phyloP scores from a whole-genome alignment of 2,888 invertebrate genomes.

The Lamproptera curius region DNA sequence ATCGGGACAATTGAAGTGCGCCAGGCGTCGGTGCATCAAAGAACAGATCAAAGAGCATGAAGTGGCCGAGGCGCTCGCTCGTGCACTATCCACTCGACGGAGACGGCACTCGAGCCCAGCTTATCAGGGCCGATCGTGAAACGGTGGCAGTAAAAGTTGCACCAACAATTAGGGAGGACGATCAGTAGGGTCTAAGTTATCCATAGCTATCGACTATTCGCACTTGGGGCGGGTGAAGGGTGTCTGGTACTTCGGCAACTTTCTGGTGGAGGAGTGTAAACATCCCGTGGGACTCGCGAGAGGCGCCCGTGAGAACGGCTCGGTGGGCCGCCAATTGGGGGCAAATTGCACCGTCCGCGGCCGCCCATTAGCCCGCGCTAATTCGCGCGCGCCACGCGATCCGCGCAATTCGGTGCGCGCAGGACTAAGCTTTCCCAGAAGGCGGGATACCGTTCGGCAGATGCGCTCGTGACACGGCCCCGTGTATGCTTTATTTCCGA shows the following conservation, averaged over 20 bases:
- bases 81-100: slow-evolving; percentile 50
- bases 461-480: slow-evolving; percentile 74
- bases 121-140: slow-evolving; percentile 65
- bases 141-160: slow-evolving; percentile 71
- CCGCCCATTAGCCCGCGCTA: slow-evolving; percentile 69
- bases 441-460: slow-evolving; percentile 72
- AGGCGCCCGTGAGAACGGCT: slow-evolving; percentile 65
- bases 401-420: slow-evolving; percentile 56
- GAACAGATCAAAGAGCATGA: slow-evolving; percentile 58
- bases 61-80: slow-evolving; percentile 50
- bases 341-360: slow-evolving; percentile 63
- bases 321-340: slow-evolving; percentile 64
- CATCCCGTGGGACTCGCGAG: slow-evolving; percentile 62
- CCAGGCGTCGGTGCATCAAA: slow-evolving; percentile 18
- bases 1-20: background rate
- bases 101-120: slow-evolving; percentile 53
- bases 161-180: slow-evolving; percentile 58
- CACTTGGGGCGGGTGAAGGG: too few relatives aligned
- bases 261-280: too few relatives aligned
- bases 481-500: slow-evolving; percentile 67
- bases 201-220: too few relatives aligned
- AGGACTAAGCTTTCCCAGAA: slow-evolving; percentile 72
- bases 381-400: slow-evolving; percentile 55
- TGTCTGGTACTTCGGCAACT: too few relatives aligned
- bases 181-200: slow-evolving; percentile 39